phyloP scores from a whole-genome alignment of 2,888 invertebrate species.

The Kryphioiulus occultus region DNA sequence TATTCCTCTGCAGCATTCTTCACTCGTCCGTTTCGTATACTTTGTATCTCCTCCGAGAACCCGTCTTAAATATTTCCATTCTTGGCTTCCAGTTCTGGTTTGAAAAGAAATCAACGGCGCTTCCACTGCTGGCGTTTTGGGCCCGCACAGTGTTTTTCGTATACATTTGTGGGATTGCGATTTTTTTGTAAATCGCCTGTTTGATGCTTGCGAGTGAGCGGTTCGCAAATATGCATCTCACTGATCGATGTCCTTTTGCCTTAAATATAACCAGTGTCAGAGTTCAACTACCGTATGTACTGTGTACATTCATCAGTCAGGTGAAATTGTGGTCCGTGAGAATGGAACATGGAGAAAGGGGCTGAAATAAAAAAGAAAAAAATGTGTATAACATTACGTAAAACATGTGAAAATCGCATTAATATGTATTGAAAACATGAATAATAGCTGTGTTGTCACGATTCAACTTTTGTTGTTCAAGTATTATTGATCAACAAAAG shows the following conservation, averaged over 20 bases:
- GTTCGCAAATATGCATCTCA: background rate
- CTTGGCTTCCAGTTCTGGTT: background rate
- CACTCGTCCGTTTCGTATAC: background rate
- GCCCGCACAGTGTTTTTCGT: background rate
- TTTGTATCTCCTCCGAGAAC: background rate
- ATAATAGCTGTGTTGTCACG: too few relatives aligned
- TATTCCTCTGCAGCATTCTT: background rate
- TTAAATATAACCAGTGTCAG: background rate
- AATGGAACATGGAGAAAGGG: constrained; percentile 39
- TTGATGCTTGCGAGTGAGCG: background rate
- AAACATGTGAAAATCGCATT: too few relatives aligned
- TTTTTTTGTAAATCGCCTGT: background rate
- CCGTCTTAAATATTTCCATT: constrained; percentile 23
- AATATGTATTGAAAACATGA: too few relatives aligned
- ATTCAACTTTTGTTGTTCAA: too few relatives aligned
- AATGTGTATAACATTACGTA: background rate
- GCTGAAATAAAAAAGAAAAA: background rate
- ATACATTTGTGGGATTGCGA: background rate
- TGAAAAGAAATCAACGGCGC: background rate
- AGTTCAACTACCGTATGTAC: constrained; percentile 4
- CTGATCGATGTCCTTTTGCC: background rate
- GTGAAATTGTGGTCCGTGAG: constrained; percentile 11
- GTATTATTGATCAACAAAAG: too few relatives aligned
- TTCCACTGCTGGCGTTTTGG: constrained; percentile 4
- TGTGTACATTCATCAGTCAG: constrained; percentile 15